Evolutionary conservation across 2,888 invertebrate genomes (phyloP).

Genomic region (Hemithea aestivaria): DNA sequence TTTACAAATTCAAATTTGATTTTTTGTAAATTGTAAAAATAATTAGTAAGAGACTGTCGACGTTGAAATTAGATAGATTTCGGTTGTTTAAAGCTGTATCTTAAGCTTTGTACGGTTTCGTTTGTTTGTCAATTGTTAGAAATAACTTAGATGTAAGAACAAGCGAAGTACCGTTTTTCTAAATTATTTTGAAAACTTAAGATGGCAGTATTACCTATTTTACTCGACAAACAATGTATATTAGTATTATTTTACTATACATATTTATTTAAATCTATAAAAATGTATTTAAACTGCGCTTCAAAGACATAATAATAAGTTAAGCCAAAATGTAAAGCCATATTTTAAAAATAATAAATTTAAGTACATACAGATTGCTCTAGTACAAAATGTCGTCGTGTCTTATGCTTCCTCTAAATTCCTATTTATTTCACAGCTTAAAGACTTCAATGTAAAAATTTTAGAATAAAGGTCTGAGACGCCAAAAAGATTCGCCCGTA

Average conservation of each 20-base stretch:
- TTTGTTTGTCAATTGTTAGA: slow-evolving; percentile 62
- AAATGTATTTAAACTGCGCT: slow-evolving; percentile 14
- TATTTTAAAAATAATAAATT: slow-evolving; percentile 17
- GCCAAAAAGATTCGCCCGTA: too few relatives aligned
- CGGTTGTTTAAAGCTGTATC: slow-evolving; percentile 60
- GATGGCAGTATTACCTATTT: slow-evolving; percentile 16
- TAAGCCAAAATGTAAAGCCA: slow-evolving; percentile 9
- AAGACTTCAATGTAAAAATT: not conserved
- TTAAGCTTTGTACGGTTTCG: slow-evolving; percentile 53
- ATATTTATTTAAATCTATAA: slow-evolving; percentile 5
- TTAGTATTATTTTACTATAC: slow-evolving; percentile 6
- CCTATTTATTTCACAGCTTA: slow-evolving; percentile 15
- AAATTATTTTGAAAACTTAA: slow-evolving; percentile 21
- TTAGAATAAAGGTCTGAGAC: too few relatives aligned
- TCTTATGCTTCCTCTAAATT: slow-evolving; percentile 43
- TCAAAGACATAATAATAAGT: slow-evolving; percentile 3
- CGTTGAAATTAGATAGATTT: slow-evolving; percentile 53
- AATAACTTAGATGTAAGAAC: slow-evolving; percentile 38
- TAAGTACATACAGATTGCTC: slow-evolving; percentile 35
- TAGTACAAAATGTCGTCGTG: slow-evolving; percentile 63
- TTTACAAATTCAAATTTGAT: not conserved
- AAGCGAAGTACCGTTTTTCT: slow-evolving; percentile 14
- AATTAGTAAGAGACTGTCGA: slow-evolving; percentile 64
- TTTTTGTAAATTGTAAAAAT: slow-evolving; percentile 52
- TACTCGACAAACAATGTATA: slow-evolving; percentile 1